Base-by-base conservation (phyloP, 1,140 invertebrate genomes). In the Lutraria rhynchaena region DNA sequence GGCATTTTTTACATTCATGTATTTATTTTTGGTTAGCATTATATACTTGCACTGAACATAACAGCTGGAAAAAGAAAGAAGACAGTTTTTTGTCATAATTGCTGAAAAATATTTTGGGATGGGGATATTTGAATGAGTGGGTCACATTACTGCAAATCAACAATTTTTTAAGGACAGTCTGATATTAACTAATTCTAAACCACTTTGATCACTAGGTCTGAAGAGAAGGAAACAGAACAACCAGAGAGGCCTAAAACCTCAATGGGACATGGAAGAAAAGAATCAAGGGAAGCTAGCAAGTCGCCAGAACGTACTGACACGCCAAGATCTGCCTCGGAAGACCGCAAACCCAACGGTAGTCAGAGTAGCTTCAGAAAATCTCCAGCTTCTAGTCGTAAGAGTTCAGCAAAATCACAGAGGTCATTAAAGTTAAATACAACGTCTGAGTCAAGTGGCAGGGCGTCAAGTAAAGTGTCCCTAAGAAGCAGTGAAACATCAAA, bases 361-460 rank as follows among this genome's bases (percentile, higher is more conserved):
- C 41, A 67, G 44, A 67, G n/a, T 46, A 46, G 41, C 44, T 27
- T 22, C 4, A 13, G 5, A n/a, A 74, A 74, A 60, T 74, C 71
- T 29, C 71, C 71, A 44, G 55, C 53, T 35, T 33, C 71, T 60
- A 74, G 71, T 60, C 71, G 71, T n/a, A 74, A 74, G 46, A 60
- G 71, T 41, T 60, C 53, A 24, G 57, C 71, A 4, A 55, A 27
- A 35, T 74, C 71, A 41, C 60, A 65, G 35, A 69, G 51, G 76
- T 80, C 76, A 46, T 19, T 55, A n/a, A 58, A 37, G 53, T 80
- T 65, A 24, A 70, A 46, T 24, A 31, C 76, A 19, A 33, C 29
- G 65, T 80, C 76, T 22, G 70, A 60, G 41, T 60, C 76, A 19
- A 33, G 46, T 2, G 70, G 76, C 70, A 69, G 76, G 29, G 65